Percentiles rank a stretch among this genome's conserved stretches.
Conservation (phyloP, 2,888 invertebrate species). For the Sialis lutaria region DNA sequence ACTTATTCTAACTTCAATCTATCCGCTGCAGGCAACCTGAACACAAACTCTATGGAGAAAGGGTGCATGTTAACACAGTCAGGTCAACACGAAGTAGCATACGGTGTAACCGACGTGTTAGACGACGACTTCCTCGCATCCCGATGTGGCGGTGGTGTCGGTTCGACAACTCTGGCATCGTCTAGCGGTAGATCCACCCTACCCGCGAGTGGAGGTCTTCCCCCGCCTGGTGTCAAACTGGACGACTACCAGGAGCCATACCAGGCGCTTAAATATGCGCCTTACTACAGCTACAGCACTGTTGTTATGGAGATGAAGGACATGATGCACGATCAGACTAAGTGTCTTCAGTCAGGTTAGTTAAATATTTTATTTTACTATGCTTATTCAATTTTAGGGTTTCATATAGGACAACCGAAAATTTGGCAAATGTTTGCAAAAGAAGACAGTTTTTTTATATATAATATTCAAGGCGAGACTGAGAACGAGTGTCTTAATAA, state of each 20-base stretch:
- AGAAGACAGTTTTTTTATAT: too few species aligned
- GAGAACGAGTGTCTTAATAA: too few species aligned
- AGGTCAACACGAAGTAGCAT: conserved; percentile 32
- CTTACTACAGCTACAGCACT: conserved; percentile 59
- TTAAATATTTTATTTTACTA: neutral
- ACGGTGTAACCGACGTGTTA: conserved; percentile 39
- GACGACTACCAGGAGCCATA: conserved; percentile 69
- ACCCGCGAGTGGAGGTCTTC: conserved; percentile 32
- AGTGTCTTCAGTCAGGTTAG: conserved; percentile 18
- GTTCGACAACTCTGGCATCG: conserved; percentile 23
- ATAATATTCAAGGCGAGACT: too few species aligned
- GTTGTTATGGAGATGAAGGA: conserved; percentile 62
- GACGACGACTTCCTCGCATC: conserved; percentile 24
- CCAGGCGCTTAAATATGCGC: conserved; percentile 56
- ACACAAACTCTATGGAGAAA: conserved; percentile 14
- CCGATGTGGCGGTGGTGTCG: conserved; percentile 24
- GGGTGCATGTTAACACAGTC: conserved; percentile 27
- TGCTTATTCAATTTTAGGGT: too few species aligned
- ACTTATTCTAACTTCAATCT: too few species aligned
- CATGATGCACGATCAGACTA: conserved; percentile 33
- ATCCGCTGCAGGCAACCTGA: too few species aligned
- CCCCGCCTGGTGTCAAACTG: conserved; percentile 42
- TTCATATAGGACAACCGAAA: too few species aligned
- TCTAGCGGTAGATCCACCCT: conserved; percentile 27
- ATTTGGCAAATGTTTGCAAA: too few species aligned